Evolutionary conservation across 2,113 vertebrate species (phyloP).

Genomic region (Microtus richardsoni): DNA sequence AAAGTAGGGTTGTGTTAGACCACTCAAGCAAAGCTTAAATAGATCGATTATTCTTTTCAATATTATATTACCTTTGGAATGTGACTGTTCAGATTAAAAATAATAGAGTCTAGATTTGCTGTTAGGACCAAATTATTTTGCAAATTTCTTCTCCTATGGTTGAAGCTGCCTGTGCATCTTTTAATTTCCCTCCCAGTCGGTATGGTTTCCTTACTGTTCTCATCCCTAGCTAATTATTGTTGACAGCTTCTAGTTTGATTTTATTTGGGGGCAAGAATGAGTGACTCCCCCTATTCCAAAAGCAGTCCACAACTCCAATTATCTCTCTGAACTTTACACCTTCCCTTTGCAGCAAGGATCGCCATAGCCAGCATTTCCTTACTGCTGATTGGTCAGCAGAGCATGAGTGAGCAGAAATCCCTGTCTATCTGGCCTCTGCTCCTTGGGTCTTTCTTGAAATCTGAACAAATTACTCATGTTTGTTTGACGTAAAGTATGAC

Average conservation of each 20-base stretch:
- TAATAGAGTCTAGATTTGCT: neutral
- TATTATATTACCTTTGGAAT: conserved; percentile 40
- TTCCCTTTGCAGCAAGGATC: neutral
- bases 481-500: neutral
- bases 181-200: neutral
- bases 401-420: neutral
- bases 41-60: conserved; percentile 28
- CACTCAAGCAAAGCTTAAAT: conserved; percentile 40
- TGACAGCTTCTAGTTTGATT: conserved; percentile 15
- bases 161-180: neutral
- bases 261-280: neutral
- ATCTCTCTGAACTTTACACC: neutral
- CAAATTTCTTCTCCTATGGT: neutral
- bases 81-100: conserved; percentile 13
- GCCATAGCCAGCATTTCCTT: neutral
- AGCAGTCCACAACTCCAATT: neutral
- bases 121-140: neutral
- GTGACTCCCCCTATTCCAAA: neutral
- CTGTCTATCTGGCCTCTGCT: neutral
- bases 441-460: neutral
- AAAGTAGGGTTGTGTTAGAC: conserved; percentile 28
- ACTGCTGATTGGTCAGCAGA: neutral
- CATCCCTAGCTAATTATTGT: neutral
- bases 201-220: neutral
- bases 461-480: neutral